phyloP scores from a whole-genome alignment of 30 jellyfish, hydroid and myxozoan genomes.

The Hydra vulgaris region DNA sequence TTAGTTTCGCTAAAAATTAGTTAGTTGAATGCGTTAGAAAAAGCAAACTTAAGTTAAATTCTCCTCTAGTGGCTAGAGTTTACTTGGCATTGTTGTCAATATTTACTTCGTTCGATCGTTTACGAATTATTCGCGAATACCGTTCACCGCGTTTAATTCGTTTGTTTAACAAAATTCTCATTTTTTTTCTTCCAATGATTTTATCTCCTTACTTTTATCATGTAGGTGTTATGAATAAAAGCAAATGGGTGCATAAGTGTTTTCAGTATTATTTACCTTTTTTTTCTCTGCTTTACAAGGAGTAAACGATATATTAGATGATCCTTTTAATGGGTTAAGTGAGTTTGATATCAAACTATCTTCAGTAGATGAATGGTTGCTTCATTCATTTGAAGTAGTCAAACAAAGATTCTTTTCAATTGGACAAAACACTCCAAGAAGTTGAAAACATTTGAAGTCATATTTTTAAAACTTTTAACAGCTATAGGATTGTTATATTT shows the following conservation, averaged over 20 bases:
- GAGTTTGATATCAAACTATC: slow-evolving; percentile 72
- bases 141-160: slow-evolving; percentile 89
- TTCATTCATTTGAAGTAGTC: slow-evolving; percentile 69
- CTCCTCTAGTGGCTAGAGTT: slow-evolving; percentile 29
- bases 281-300: slow-evolving; percentile 39
- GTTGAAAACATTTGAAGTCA: too few relatives aligned
- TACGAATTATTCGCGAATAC: slow-evolving; percentile 82
- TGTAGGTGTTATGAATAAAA: slow-evolving; percentile 36
- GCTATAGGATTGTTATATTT: too few relatives aligned
- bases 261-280: slow-evolving; percentile 62
- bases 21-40: neutral
- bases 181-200: slow-evolving; percentile 59
- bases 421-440: slow-evolving; percentile 85
- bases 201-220: slow-evolving; percentile 71
- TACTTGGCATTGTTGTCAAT: slow-evolving; percentile 32
- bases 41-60: neutral
- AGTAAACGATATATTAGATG: slow-evolving; percentile 53
- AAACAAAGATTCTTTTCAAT: slow-evolving; percentile 59
- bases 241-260: slow-evolving; percentile 53
- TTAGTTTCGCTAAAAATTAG: neutral
- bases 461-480: too few relatives aligned
- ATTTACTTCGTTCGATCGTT: slow-evolving; percentile 61
- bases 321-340: slow-evolving; percentile 88
- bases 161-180: slow-evolving; percentile 64
- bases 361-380: slow-evolving; percentile 78